Evolutionary conservation across 2,888 invertebrate species (phyloP), one percentile per base, ranked within the genome.

Genomic region (Cabera pusaria): DNA sequence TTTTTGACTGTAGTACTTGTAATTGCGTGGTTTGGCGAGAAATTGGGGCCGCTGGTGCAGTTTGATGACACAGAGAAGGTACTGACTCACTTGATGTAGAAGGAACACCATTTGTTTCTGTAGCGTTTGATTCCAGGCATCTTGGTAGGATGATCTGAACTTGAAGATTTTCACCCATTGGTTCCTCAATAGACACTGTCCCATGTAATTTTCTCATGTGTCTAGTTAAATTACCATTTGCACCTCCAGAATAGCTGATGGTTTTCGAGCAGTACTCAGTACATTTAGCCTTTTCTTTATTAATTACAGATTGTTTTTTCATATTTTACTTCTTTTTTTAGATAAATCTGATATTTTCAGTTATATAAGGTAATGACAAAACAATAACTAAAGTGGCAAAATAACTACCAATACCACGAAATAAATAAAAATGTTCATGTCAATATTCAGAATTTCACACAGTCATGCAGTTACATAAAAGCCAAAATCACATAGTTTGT

Each of bases 151-250:
- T 12, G 6, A 24, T 11, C 11, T 23, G n/a, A 7, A 21, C 17
- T 21, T 21, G 7, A 8, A 14, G 11, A 24, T 16, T 36, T 22
- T 11, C n/a, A 23, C 10, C 12, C 20, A 18, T 9, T 9, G 23
- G 11, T 16, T 19, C 19, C 7, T 41, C 37, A 7, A 38, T 37
- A 5, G 41, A 26, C 6, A 45, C 23, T 19, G 38, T 34, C 1
- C 23, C 32, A 21, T 42, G 42, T 5, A 32, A n/a, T 26, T 34
- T 44, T 27, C 35, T 44, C 23, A 44, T 35, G 6, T 44, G 44
- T 12, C 39, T 31, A n/a, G 8, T 28, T 26, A 39, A 36, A 36
- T 35, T 44, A 24, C 44, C 39, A 14, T 32, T 31, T 21, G 26
- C 35, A 6, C 44, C 44, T 32, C 27, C 36, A 22, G 14, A 14